Percentiles rank a stretch among this genome's conserved stretches.
Evolutionary conservation across 2,797 vertebrate genomes (phyloP).

Genomic region (Sorex maritimensis): DNA sequence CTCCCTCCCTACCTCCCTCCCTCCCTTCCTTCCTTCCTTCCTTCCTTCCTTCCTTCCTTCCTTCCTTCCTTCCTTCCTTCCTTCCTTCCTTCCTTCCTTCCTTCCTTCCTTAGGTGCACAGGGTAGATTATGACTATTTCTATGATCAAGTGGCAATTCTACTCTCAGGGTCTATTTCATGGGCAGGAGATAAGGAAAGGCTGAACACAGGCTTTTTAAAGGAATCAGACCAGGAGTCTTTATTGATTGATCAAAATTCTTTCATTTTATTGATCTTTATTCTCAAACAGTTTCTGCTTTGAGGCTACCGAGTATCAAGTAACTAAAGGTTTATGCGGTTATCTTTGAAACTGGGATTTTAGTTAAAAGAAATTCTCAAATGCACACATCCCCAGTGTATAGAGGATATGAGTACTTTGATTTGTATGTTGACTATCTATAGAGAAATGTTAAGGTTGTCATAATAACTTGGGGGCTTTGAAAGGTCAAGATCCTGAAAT

Average conservation of each 20-base stretch:
- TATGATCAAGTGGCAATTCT: slow-evolving; percentile 16
- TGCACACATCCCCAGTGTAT: neutral
- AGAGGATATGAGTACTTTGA: neutral
- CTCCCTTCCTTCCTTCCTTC: no score
- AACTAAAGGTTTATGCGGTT: neutral
- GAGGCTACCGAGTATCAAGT: slow-evolving; percentile 5
- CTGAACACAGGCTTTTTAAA: slow-evolving; percentile 22
- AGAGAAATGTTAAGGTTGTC: neutral
- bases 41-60: no score
- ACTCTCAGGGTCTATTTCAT: slow-evolving; percentile 37
- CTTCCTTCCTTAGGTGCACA: no score
- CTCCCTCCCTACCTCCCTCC: no score
- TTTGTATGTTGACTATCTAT: neutral
- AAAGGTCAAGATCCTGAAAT: neutral
- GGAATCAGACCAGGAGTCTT: slow-evolving; percentile 42
- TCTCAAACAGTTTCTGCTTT: slow-evolving; percentile 27
- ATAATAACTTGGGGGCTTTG: neutral
- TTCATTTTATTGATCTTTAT: slow-evolving; percentile 50
- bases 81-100: no score
- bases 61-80: no score
- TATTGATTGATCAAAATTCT: slow-evolving; percentile 34
- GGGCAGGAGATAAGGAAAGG: neutral
- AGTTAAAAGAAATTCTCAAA: slow-evolving; percentile 43
- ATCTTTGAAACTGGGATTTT: slow-evolving; percentile 34
- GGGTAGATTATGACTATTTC: neutral